Percentiles rank a stretch among this genome's conserved stretches.
Conservation (phyloP, 2,113 vertebrate species). For the Thamnaconus septentrionalis region DNA sequence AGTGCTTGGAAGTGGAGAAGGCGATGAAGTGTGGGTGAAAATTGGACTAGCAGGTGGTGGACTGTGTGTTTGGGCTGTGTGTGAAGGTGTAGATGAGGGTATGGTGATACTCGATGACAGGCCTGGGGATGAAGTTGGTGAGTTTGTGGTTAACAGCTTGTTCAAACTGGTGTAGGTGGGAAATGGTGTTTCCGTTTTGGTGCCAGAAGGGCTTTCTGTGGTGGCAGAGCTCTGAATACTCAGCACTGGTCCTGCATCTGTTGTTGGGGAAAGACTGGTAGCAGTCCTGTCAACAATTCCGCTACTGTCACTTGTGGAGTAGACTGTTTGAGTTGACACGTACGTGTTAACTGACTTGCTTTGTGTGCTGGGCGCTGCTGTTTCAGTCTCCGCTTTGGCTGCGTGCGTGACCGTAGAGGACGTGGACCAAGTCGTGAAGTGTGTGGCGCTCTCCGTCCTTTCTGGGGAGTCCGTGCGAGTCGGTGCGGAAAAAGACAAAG, state of each 20-base stretch:
- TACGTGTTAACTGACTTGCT: neutral
- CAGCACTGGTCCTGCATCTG: neutral
- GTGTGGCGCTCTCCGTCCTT: constrained; percentile 10
- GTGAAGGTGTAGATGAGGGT: neutral
- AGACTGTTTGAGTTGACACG: neutral
- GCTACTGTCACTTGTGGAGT: neutral
- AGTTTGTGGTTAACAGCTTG: neutral
- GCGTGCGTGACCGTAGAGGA: neutral
- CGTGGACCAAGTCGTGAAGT: neutral
- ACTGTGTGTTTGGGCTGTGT: constrained; percentile 5
- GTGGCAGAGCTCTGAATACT: constrained; percentile 3
- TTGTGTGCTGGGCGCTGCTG: constrained; percentile 3
- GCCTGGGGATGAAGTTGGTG: neutral
- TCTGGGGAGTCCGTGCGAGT: constrained; percentile 15
- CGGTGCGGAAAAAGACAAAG: neutral
- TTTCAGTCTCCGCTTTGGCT: neutral
- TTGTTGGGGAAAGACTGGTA: neutral
- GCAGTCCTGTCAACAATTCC: neutral
- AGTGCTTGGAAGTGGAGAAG: constrained; percentile 1
- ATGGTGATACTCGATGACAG: neutral
- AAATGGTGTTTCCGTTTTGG: neutral
- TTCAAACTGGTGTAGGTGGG: neutral
- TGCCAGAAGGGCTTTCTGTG: neutral
- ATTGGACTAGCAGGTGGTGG: neutral
- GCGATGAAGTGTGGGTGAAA: neutral